Conservation (phyloP, 2,888 invertebrate species). For the Amphipyra tragopoginis region DNA sequence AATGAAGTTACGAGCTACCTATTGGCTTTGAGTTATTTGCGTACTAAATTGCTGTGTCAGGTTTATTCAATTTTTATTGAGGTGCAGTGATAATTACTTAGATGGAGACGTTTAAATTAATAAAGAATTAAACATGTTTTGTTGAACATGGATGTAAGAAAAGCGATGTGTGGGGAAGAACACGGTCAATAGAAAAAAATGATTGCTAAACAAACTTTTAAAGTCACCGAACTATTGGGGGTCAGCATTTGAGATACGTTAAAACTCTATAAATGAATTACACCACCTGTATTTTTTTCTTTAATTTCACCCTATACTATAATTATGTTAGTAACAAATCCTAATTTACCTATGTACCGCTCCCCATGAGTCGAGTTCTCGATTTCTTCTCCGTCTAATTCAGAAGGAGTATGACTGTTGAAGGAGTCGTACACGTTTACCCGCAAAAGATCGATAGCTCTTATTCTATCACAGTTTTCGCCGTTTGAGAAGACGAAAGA, state of each 20-base stretch:
- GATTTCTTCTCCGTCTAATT: slow-evolving; percentile 50
- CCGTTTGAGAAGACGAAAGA: slow-evolving; percentile 15
- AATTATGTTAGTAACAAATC: slow-evolving; percentile 35
- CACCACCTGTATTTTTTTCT: background rate
- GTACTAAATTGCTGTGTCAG: slow-evolving; percentile 1
- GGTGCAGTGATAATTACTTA: background rate
- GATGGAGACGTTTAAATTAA: background rate
- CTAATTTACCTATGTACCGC: slow-evolving; percentile 19
- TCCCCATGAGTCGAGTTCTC: slow-evolving; percentile 21
- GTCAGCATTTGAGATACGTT: background rate
- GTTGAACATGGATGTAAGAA: slow-evolving; percentile 5
- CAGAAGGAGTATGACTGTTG: slow-evolving; percentile 57
- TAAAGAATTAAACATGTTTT: background rate
- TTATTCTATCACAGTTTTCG: slow-evolving; percentile 9
- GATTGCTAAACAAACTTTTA: background rate
- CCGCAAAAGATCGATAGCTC: slow-evolving; percentile 40
- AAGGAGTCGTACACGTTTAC: slow-evolving; percentile 49
- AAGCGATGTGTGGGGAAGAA: background rate
- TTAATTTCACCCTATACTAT: background rate
- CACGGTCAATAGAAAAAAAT: background rate
- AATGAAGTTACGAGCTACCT: slow-evolving; percentile 23
- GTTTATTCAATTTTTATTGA: slow-evolving; percentile 11
- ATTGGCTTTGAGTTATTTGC: slow-evolving; percentile 25
- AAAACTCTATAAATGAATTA: no score
- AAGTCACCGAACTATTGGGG: background rate